These are phyloP conservation scores for Lycodopsis pacificus DNA, from an alignment of 2,797 vertebrate species.

Conservation along the genomic window DNA sequence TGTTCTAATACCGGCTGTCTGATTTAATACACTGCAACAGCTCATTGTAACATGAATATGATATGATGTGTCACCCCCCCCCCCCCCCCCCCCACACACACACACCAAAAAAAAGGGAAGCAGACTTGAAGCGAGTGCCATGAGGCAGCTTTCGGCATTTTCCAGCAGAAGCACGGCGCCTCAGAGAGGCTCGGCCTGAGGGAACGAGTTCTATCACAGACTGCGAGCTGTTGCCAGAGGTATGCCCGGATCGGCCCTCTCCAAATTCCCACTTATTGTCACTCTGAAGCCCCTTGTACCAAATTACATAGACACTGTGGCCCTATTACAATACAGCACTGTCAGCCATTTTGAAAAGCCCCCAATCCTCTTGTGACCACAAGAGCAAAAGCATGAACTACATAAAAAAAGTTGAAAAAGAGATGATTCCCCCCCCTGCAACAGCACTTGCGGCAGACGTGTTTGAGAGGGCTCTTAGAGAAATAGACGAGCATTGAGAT, in stretches of 20 bases:
- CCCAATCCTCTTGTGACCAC: slow-evolving; percentile 29
- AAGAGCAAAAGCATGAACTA: slow-evolving; percentile 9
- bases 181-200: slow-evolving; percentile 58
- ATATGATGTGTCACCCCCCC: not conserved
- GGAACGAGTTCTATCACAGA: slow-evolving; percentile 66
- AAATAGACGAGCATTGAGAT: slow-evolving; percentile 45
- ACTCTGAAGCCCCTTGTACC: slow-evolving; percentile 32
- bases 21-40: not conserved
- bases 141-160: slow-evolving; percentile 61
- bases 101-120: slow-evolving; percentile 20
- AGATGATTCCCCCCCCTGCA: slow-evolving; percentile 1
- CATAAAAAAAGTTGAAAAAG: slow-evolving; percentile 12
- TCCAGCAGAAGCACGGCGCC: slow-evolving; percentile 56
- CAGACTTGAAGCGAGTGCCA: slow-evolving; percentile 35
- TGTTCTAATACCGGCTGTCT: not conserved
- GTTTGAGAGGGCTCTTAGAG: slow-evolving; percentile 55
- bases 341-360: slow-evolving; percentile 59
- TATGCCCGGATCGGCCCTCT: slow-evolving; percentile 48
- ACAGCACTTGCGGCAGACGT: slow-evolving; percentile 55
- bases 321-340: slow-evolving; percentile 29
- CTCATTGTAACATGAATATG: not conserved
- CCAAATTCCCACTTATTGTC: slow-evolving; percentile 39
- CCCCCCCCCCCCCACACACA: too few relatives aligned
- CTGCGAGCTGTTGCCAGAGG: slow-evolving; percentile 58
- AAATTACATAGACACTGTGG: slow-evolving; percentile 22